Evolutionary conservation across 1,140 invertebrate species (phyloP).

Genomic region (Alviniconcha marisindica): DNA sequence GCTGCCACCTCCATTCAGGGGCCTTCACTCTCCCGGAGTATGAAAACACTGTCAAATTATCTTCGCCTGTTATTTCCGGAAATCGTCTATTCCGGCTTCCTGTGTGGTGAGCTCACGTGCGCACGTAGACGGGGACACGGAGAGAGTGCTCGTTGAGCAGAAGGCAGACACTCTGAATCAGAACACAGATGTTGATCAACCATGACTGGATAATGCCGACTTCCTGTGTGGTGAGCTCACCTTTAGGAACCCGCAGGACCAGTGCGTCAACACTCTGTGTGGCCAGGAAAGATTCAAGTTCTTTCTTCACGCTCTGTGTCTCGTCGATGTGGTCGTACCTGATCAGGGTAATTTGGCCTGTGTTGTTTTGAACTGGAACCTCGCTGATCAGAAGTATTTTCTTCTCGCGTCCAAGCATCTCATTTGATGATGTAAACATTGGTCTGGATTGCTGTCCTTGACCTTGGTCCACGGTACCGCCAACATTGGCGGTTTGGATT

Average conservation of each 20-base stretch:
- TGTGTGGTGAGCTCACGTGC: too few relatives aligned
- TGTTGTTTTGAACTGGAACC: neutral
- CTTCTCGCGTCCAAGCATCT: neutral
- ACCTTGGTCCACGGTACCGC: neutral
- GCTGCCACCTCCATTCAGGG: too few relatives aligned
- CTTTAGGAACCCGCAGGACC: neutral
- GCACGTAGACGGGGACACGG: neutral
- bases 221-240: neutral
- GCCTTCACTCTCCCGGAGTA: too few relatives aligned
- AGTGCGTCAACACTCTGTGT: neutral
- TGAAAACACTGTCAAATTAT: too few relatives aligned
- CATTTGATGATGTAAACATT: neutral
- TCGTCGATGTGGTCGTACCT: neutral
- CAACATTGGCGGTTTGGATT: neutral
- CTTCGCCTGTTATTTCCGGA: too few relatives aligned
- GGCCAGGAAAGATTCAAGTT: neutral
- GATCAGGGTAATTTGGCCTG: neutral
- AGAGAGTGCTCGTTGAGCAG: constrained; percentile 12
- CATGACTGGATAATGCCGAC: neutral
- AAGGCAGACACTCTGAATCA: constrained; percentile 25
- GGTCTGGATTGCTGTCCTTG: neutral
- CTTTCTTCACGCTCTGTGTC: neutral
- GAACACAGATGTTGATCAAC: constrained; percentile 15
- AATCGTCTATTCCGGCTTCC: too few relatives aligned
- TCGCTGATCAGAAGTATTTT: neutral